These are phyloP conservation scores for Chionomys nivalis DNA, from an alignment of 2,113 vertebrate species.

Conservation along the genomic window DNA sequence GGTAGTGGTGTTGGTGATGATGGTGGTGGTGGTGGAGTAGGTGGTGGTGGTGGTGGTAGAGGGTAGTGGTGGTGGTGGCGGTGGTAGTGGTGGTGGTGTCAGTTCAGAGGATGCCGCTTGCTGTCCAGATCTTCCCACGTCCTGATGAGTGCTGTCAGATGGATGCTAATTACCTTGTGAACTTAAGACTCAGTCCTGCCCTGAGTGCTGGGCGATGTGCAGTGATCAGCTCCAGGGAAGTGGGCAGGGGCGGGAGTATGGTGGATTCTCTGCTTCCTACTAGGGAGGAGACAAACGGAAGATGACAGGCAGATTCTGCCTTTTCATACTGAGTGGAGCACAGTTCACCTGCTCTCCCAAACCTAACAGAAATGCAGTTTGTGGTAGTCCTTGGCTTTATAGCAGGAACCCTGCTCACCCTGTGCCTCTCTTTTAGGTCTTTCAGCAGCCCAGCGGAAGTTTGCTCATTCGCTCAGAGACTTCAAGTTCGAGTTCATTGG, in stretches of 20 bases:
- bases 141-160: background rate
- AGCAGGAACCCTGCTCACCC: background rate
- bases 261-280: background rate
- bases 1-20: too few relatives aligned
- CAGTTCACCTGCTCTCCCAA: background rate
- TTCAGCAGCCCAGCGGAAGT: conserved; percentile 95
- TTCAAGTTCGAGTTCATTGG: conserved; percentile 99
- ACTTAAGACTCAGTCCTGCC: background rate
- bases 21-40: too few relatives aligned
- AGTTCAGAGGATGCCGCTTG: background rate
- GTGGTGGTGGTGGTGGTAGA: too few relatives aligned
- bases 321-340: background rate
- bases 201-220: background rate
- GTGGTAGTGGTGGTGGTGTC: background rate
- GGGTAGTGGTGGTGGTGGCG: too few relatives aligned
- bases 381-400: background rate
- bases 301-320: too few relatives aligned
- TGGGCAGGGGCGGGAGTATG: background rate
- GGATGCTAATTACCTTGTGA: background rate
- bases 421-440: conserved; percentile 87
- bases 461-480: conserved; percentile 95
- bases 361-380: background rate
- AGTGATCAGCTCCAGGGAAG: background rate
- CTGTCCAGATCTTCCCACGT: background rate
- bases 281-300: background rate